These are phyloP conservation scores for Sylvia atricapilla DNA, from an alignment of 2,113 vertebrate genomes.

Conservation along the genomic window DNA sequence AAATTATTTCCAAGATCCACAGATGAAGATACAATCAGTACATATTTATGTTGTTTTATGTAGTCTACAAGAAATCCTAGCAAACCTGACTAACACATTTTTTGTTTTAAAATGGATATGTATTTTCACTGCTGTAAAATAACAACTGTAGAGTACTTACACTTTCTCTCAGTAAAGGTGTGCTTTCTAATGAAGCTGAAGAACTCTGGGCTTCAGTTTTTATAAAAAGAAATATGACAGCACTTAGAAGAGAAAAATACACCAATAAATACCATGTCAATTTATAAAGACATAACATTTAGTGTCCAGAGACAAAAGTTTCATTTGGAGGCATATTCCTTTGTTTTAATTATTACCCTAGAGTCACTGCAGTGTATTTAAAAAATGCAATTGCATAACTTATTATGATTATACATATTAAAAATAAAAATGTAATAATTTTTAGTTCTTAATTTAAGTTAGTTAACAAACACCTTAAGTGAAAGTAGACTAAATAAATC, in stretches of 20 bases:
- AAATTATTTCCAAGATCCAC: not conserved
- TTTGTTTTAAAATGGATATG: not conserved
- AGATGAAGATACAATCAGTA: not conserved
- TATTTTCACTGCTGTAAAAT: not conserved
- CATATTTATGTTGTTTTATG: not conserved
- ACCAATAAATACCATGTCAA: not conserved
- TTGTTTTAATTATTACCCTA: not conserved
- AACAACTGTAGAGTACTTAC: slow-evolving; percentile 73
- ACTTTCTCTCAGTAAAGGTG: slow-evolving; percentile 77
- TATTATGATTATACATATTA: not conserved
- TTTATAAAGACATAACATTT: not conserved
- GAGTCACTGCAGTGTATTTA: not conserved
- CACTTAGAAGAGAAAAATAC: slow-evolving; percentile 74
- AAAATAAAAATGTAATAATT: not conserved
- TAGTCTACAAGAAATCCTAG: not conserved
- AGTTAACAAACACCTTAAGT: not conserved
- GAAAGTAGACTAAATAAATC: not conserved
- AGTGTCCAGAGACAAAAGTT: not conserved
- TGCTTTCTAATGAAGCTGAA: slow-evolving; percentile 56
- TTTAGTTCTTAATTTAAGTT: not conserved
- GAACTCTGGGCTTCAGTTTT: slow-evolving; percentile 78
- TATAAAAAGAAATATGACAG: slow-evolving; percentile 89
- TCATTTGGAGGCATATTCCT: not conserved
- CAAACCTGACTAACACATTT: not conserved
- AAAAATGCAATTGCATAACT: not conserved